Evolutionary conservation across 2,888 invertebrate genomes (phyloP), one percentile per base, ranked within the genome.

Genomic region (Minunthozetes semirufus): DNA sequence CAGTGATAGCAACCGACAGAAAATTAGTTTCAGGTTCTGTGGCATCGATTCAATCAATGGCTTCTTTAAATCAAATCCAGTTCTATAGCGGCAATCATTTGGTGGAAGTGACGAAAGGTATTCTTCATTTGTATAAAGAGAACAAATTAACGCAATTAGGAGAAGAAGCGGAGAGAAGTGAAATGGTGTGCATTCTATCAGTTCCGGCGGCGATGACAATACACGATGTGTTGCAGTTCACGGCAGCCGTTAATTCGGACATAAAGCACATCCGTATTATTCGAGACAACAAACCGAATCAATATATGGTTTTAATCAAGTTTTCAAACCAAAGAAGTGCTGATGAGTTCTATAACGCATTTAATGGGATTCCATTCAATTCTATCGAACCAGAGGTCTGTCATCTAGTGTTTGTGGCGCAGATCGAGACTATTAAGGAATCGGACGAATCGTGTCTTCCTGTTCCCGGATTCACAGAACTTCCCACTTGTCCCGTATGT

Each of bases 81-180:
- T 97, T 95, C 84, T 92, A 93, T 80, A 94, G 93, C 80, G 99
- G 99, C 4, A 99, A 99, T 86, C 98, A 97, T 0, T 89, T 91
- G 80, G 94, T 98, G 0, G 98, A 99, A 84, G 90, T 94, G 48
- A 96, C 96, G 0, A 94, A 94, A 83, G 99, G 99, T 53, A 90
- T 99, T 68, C 85, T 99, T 76, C 99, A 99, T 86, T 86, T 99
- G 25, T 98, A 94, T 83, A 98, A 97, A 83, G 95, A 97, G 83
- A 94, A 95, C 27, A 75, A 72, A 68, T 46, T 50, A n/a, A 73
- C 73, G 33, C 88, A 88, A 79, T 86, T 89, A 72, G 88, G 88
- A 76, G 87, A 87, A 80, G 87, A 87, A 46, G 86, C 77, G 6
- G 78, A 79, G 73, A 83, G 87, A 61, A 94, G 94, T 73, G 89